Base-by-base conservation (phyloP, 2,888 invertebrate genomes). In the Heliconius charithonia region DNA sequence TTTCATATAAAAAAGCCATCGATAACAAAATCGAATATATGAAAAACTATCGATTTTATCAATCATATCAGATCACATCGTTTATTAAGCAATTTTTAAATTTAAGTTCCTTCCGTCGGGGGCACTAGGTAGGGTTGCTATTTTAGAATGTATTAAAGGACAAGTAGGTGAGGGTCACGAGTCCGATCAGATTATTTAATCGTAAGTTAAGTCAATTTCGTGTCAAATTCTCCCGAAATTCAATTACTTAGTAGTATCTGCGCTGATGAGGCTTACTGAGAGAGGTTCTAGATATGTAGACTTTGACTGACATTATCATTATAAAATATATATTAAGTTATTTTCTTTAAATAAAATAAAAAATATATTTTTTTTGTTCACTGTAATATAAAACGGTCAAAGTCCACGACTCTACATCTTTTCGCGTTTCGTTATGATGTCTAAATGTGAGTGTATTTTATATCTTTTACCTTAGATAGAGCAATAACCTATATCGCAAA, bases 191-290 rank as follows among this genome's bases (percentile, higher is more conserved):
- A 80, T 82, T 80, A 78, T 80, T 81, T 81, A 80, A 83, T 82
- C 80, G 92, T 93, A 93, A 92, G 90, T 89, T 91, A 91, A 92
- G 94, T 94, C 92, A 93, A 94, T 94, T 94, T 93, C 91, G 92
- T 92, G 93, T 94, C 92, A 94, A 94, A 94, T 94, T 95, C 94
- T 94, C 94, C 94, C 94, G 93, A 94, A 94, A 94, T 93, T 94
- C 94, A 94, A 94, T 94, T 94, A 94, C 90, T 93, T 92, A 92
- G 93, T 93, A 94, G 77, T 85, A 84, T 85, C 82, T 83, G 81
- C 81, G 82, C 83, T 88, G 87, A 86, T 84, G 83, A 85, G 82
- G 85, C 85, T 89, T 89, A 86, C 88, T 86, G 85, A 88, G 87
- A 90, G 87, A 87, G 85, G 83, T 83, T 79, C 80, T 87, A 83